A percentile compares a stretch with the other conserved stretches of the same genome.
Conservation (phyloP, 2,888 invertebrate genomes). For the Criorhina ranunculi region DNA sequence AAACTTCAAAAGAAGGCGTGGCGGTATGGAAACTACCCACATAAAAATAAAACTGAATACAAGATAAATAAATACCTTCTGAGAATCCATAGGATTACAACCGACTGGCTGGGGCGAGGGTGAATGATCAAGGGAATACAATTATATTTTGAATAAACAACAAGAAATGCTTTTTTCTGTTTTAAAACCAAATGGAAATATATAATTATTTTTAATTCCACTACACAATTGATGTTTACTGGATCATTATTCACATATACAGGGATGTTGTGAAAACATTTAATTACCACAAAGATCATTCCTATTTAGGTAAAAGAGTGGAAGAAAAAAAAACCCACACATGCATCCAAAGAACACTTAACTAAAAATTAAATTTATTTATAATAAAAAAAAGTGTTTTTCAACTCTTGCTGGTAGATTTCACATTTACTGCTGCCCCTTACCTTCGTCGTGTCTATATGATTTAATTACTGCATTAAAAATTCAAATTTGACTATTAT, state of each 20-base stretch:
- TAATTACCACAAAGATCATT: slow-evolving; percentile 18
- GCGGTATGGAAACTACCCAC: slow-evolving; percentile 50
- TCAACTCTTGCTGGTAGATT: slow-evolving; percentile 53
- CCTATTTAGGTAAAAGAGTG: not conserved
- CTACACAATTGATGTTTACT: slow-evolving; percentile 33
- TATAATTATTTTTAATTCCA: slow-evolving; percentile 59
- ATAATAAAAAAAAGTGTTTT: slow-evolving; percentile 21
- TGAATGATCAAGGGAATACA: slow-evolving; percentile 55
- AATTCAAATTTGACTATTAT: slow-evolving; percentile 71
- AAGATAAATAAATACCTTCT: slow-evolving; percentile 55
- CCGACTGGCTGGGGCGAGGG: slow-evolving; percentile 10
- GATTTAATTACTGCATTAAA: slow-evolving; percentile 74
- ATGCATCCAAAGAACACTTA: slow-evolving; percentile 4
- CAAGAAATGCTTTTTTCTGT: slow-evolving; percentile 42
- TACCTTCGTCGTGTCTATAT: slow-evolving; percentile 55
- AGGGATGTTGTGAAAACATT: no score
- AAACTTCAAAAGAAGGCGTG: slow-evolving; percentile 65
- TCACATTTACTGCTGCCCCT: slow-evolving; percentile 65
- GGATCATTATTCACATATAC: not conserved
- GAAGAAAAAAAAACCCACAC: not conserved
- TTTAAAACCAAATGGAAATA: slow-evolving; percentile 23
- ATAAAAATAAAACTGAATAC: slow-evolving; percentile 48
- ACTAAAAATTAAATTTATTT: slow-evolving; percentile 31
- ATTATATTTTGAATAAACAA: slow-evolving; percentile 64
- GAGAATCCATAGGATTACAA: slow-evolving; percentile 17